Evolutionary conservation across 2,888 invertebrate species (phyloP), one percentile per base, ranked within the genome.

Genomic region (Coecobrya sp.): DNA sequence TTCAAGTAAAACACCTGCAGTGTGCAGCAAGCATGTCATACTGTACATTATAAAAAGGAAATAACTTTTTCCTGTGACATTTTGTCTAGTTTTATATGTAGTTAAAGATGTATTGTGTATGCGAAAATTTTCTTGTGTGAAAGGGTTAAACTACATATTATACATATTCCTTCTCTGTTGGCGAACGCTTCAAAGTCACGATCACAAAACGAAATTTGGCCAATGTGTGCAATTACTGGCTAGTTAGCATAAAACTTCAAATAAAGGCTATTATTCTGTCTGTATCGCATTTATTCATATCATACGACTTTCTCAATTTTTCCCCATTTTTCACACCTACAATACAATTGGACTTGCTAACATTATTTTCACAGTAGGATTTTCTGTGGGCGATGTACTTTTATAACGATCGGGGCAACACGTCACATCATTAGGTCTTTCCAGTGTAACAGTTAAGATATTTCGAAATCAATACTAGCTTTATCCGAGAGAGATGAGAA

Each of bases 31-130:
- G 25, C 11, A 65, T 27, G 0, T 10, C 55, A 19, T 3, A 3
- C 30, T 68, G 11, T 16, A n/a, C n/a, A n/a, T 27, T 19, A 5
- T 4, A 68, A 45, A 49, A 70, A 70, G 36, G 19, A 49, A 49
- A 76, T 62, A 42, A 76, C 45, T 76, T 76, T 76, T 76, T 76
- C 45, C 42, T 76, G 45, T 76, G 76, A 76, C 76, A 49, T 76
- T 49, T 45, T 45, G 42, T 45, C 76, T 62, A 10, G 62, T 25
- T 62, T 19, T 22, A 76, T 13, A 13, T 76, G 8, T 42, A n/a
- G n/a, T n/a, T n/a, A n/a, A n/a, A n/a, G n/a, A 30, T 68, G 68
- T 27, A 25, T 11, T 68, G 25, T 68, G 3, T 36, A 36, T 62
- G 10, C 13, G n/a, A n/a, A 68, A 68, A 16, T 30, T 30, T 30